These are phyloP conservation scores for Seira sanloemensis DNA, from an alignment of 2,888 invertebrate species.

Conservation along the genomic window DNA sequence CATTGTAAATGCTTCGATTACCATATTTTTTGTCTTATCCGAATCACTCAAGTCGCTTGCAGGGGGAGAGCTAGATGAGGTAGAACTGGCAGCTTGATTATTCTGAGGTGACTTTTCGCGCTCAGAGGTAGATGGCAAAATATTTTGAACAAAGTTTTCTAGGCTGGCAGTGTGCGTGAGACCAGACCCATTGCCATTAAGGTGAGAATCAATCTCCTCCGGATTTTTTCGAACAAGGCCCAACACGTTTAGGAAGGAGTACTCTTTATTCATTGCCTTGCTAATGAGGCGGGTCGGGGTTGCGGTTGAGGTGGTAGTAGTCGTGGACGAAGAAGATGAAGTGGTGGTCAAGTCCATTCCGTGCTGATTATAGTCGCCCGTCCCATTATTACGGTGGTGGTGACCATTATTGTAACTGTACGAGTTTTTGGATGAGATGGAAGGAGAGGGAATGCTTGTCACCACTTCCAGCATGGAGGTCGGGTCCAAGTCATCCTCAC, in stretches of 20 bases:
- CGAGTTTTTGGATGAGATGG: slow-evolving; percentile 21
- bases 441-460: slow-evolving; percentile 50
- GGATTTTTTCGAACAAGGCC: slow-evolving; percentile 48
- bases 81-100: slow-evolving; percentile 25
- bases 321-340: slow-evolving; percentile 15
- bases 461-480: slow-evolving; percentile 70
- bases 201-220: not conserved
- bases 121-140: slow-evolving; percentile 51
- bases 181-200: slow-evolving; percentile 25
- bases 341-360: slow-evolving; percentile 65
- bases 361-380: slow-evolving; percentile 33
- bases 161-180: slow-evolving; percentile 53
- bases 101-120: slow-evolving; percentile 44
- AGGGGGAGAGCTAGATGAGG: slow-evolving; percentile 50
- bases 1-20: slow-evolving; percentile 67
- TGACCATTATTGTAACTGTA: slow-evolving; percentile 40
- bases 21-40: slow-evolving; percentile 60
- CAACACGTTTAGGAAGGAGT: slow-evolving; percentile 52
- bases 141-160: slow-evolving; percentile 64
- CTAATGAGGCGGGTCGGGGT: slow-evolving; percentile 49
- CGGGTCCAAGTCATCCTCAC: slow-evolving; percentile 68
- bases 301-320: slow-evolving; percentile 25
- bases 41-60: slow-evolving; percentile 40
- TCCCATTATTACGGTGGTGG: slow-evolving; percentile 28
- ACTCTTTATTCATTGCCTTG: slow-evolving; percentile 63